Base-by-base conservation (phyloP, 2,888 invertebrate species). In the Protula sp. region DNA sequence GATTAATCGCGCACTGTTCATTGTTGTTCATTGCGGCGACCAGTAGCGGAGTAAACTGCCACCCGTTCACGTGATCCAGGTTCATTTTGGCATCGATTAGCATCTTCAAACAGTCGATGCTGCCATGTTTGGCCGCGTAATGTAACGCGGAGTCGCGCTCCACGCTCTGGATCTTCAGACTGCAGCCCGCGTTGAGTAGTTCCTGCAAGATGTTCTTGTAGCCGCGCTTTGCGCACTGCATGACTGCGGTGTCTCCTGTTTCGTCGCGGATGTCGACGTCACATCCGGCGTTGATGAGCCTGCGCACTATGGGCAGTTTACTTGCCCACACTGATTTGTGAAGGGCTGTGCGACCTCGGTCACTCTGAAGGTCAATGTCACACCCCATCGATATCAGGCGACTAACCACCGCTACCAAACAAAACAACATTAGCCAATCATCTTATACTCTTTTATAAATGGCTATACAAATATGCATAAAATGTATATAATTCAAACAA, bases 101-200 rank as follows among this genome's bases (percentile, higher is more conserved):
- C 2, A 62, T 51, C n/a, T 48, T 29, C 22, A 59, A 38, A 51
- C 63, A 59, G 26, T 55, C 58, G 28, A 48, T 48, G 29, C 60
- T 58, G 0, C 65, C 63, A 3, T 61, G 50, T 30, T 59, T 57
- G 24, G 65, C 59, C 2, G 64, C 64, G 61, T 67, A 66, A 47
- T 69, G 69, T 26, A 69, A 55, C 2, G 64, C 67, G 1, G 68
- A 64, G 30, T 65, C 61, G 3, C 60, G 60, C 2, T 64, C 61
- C 5, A 64, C 55, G 48, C 61, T 65, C 19, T 55, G 28, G 5
- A 30, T 47, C 5, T 50, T 57, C n/a, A 64, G 47, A 30, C 51
- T 60, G 27, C 57, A 47, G 30, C 51, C 66, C 19, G 51, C 48
- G 2, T 9, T 27, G 22, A 64, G 60, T 30, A 64, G 56, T 48